phyloP scores from a whole-genome alignment of 2,888 invertebrate species.

The Empis livida region DNA sequence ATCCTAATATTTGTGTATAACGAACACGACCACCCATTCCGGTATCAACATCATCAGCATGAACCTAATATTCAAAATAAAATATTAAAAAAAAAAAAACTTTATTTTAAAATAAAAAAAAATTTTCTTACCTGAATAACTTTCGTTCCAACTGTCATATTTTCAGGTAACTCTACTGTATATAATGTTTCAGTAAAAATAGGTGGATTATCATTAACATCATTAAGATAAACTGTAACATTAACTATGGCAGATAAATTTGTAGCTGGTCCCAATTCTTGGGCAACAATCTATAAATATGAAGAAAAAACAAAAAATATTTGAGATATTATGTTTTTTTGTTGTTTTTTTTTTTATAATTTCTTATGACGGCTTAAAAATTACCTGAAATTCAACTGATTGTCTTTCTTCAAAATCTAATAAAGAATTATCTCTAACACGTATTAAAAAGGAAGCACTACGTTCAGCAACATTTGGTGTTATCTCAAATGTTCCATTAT shows the following conservation, averaged over 20 bases:
- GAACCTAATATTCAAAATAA: conserved; percentile 44
- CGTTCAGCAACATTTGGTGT: conserved; percentile 71
- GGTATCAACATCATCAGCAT: conserved; percentile 71
- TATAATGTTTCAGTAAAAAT: conserved; percentile 62
- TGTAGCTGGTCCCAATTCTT: conserved; percentile 64
- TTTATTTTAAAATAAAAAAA: conserved; percentile 10
- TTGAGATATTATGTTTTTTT: too few species aligned
- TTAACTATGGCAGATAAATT: conserved; percentile 61
- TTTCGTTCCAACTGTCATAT: conserved; percentile 58
- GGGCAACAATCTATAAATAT: conserved; percentile 51
- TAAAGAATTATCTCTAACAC: conserved; percentile 66
- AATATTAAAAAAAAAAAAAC: conserved; percentile 19
- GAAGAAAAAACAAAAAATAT: conserved; percentile 27
- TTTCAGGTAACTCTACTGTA: conserved; percentile 64
- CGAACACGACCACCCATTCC: conserved; percentile 63
- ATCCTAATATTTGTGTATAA: conserved; percentile 65
- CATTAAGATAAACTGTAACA: conserved; percentile 67
- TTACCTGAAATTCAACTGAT: conserved; percentile 60
- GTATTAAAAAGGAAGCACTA: conserved; percentile 63
- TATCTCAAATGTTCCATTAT: conserved; percentile 82
- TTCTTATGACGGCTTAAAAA: too few species aligned
- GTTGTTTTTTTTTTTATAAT: too few species aligned
- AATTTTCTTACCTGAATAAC: conserved; percentile 42
- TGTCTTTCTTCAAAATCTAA: conserved; percentile 76
- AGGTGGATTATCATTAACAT: conserved; percentile 81